Base-by-base conservation (phyloP, 2,113 vertebrate species). In the Suncus etruscus region DNA sequence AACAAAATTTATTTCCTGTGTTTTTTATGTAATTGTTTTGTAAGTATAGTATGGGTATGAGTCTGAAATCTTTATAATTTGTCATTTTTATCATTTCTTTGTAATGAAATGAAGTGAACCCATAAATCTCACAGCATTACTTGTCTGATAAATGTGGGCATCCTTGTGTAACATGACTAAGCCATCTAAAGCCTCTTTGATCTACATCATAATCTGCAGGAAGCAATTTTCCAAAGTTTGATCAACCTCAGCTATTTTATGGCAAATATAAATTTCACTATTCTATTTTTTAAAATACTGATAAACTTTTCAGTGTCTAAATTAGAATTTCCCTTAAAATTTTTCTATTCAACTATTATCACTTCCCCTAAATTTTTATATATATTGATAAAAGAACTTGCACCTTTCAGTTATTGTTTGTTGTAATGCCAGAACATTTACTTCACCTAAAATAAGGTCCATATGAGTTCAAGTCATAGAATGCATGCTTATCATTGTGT, bases 251-350 rank as follows among this genome's bases (percentile, higher is more conserved):
- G 14, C 24, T 84, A 85, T 79, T 63, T 54, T 12, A 14, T 66
- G 11, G 63, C 27, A 63, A 2, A 86, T 65, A 73, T 27, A 86
- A 54, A 54, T 11, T 54, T 79, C 11, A 27, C 14, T 58, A 73
- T 70, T 29, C 0, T 70, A 6, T n/a, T 80, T 80, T 47, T 88
- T 81, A 78, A 94, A 92, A 86, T 27, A 73, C 4, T 83, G 77
- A 1, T 66, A 77, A 73, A 79, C 75, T 9, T 16, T 72, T 89
- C 54, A 75, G 20, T 74, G 54, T 77, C 25, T 31, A 27, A 70
- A 25, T 94, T 10, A 11, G 27, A 61, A 80, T 29, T 31, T 50
- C 12, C 32, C 51, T 31, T 11, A 50, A 12, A 74, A 61, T 31
- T 61, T 70, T 74, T 89, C 69, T 63, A 84, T 47, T 9, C 54